Base-by-base conservation (phyloP, 2,113 vertebrate species). In the Sinocyclocheilus maitianheensis region DNA sequence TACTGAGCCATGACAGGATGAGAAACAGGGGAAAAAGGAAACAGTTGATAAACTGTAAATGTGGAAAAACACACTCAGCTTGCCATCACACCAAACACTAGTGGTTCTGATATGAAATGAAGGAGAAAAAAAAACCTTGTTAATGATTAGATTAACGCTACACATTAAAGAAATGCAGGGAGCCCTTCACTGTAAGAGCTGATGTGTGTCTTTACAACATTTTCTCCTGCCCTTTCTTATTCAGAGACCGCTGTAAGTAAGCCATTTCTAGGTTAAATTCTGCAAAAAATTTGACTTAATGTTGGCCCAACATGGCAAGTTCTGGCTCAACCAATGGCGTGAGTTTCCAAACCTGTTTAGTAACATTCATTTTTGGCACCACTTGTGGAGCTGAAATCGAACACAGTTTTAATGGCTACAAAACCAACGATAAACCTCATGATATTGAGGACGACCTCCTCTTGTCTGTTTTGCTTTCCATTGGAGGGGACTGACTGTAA, bases 1-100 rank as follows among this genome's bases (percentile, higher is more conserved):
- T 98, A 88, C 96, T 97, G 86, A 55, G 72, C 85, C 83, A 90
- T 69, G 34, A 83, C 71, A 86, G 74, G 10, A 48, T 12, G 10
- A 77, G 51, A 30, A 37, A 89, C 58, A 63, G 16, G 48, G 3
- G 79, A 48, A 62, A 22, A 24, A 24, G 53, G 18, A 72, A 37
- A 80, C 14, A 24, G 22, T 1, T 43, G 26, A 53, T 83, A 14
- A 10, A 8, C 24, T 30, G 14, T 9, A 51, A 51, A 34, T 34
- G 30, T 83, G 16, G 5, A 72, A 55, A 55, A 20, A 30, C 2
- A 83, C 30, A 48, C n/a, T 48, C 34, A 14, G 30, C 26, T 8
- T 46, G 22, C 79, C 62, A 81, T 48, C 79, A 62, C 26, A 62
- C 67, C 71, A 87, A 87, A 85, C 85, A 85, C 53, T 75, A 89